These are phyloP conservation scores for Xerus inauris DNA, from an alignment of 2,113 vertebrate species.

Conservation along the genomic window DNA sequence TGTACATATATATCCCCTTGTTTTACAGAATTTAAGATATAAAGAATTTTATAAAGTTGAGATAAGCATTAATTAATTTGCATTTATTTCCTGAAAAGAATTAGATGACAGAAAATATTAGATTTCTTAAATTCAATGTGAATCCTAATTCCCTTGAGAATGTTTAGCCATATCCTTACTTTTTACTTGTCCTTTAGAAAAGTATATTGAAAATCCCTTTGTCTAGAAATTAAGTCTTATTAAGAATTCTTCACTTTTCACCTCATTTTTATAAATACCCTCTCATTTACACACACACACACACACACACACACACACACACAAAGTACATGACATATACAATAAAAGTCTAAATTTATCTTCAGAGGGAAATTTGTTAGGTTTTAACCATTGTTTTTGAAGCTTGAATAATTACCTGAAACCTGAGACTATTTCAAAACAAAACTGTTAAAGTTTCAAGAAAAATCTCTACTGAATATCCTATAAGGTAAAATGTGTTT, in stretches of 20 bases:
- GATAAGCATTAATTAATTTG: not conserved
- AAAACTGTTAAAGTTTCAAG: slow-evolving; percentile 51
- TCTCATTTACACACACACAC: not conserved
- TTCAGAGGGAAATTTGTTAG: slow-evolving; percentile 13
- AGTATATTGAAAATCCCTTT: not conserved
- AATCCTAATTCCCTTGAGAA: not conserved
- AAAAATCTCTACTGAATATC: slow-evolving; percentile 44
- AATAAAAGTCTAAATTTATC: slow-evolving; percentile 52
- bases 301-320: not conserved
- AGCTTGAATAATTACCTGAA: slow-evolving; percentile 50
- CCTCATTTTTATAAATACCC: not conserved
- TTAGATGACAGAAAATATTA: not conserved
- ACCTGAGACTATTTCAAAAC: slow-evolving; percentile 47
- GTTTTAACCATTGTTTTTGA: slow-evolving; percentile 57
- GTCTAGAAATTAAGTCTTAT: not conserved
- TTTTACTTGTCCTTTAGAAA: slow-evolving; percentile 5
- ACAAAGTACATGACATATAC: not conserved
- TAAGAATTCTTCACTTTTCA: slow-evolving; percentile 28
- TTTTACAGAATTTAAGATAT: not conserved
- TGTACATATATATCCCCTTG: too few relatives aligned
- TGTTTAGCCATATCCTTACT: not conserved
- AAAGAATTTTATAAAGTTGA: not conserved
- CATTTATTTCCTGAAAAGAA: not conserved
- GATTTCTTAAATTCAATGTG: slow-evolving; percentile 22
- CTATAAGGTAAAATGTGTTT: slow-evolving; percentile 48